These are phyloP conservation scores for Agonopterix alstromeriana DNA, from an alignment of 2,888 invertebrate genomes.

Conservation along the genomic window DNA sequence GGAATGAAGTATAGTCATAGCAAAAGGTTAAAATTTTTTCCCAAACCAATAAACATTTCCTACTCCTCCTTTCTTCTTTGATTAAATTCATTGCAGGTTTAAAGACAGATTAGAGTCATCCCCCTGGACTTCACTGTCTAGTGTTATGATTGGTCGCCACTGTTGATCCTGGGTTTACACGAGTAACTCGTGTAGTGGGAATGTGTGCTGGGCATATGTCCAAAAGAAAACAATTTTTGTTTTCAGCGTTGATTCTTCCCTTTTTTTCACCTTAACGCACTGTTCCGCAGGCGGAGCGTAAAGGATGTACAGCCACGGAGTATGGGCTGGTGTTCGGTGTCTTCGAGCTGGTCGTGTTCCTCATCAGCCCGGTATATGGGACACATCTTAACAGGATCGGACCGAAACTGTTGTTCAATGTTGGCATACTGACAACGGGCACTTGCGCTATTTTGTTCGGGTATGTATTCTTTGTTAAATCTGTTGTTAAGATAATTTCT, in stretches of 20 bases:
- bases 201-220: no score
- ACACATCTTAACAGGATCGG: constrained; percentile 86
- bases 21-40: no score
- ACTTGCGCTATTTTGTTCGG: constrained; percentile 90
- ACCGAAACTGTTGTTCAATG: constrained; percentile 87
- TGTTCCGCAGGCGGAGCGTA: constrained; percentile 82
- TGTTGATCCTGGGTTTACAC: no score
- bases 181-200: no score
- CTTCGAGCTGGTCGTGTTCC: constrained; percentile 89
- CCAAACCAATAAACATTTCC: no score
- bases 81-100: no score
- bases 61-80: no score
- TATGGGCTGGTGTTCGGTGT: constrained; percentile 92
- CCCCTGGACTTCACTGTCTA: no score
- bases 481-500: no score
- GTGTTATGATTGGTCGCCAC: no score
- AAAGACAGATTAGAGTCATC: no score
- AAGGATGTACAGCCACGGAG: constrained; percentile 87
- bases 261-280: not conserved
- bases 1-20: no score
- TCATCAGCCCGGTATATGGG: constrained; percentile 89
- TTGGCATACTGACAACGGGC: constrained; percentile 89
- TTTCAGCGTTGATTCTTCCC: not conserved
- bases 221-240: not conserved
- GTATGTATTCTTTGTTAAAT: constrained; percentile 40